Base-by-base conservation (phyloP, 2,113 vertebrate species). In the Nothocercus nigrocapillus region DNA sequence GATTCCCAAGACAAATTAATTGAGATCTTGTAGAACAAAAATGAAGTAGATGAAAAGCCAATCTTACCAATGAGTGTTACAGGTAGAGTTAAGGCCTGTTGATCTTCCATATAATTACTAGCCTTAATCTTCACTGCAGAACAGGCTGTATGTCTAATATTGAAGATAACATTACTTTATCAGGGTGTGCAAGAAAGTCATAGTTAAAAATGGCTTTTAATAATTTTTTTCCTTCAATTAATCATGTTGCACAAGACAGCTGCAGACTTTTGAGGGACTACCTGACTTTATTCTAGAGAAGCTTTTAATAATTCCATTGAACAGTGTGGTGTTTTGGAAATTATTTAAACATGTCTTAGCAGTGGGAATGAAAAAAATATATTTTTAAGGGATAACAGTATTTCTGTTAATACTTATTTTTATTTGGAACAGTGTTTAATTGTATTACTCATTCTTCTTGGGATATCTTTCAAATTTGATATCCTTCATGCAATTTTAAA, bases 201-300 rank as follows among this genome's bases (percentile, higher is more conserved):
- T 27, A 56, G 38, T 59, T 84, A 86, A 78, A 61, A 82, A 59
- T 38, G 40, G 12, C 68, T 68, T 94, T 92, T 73, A 44, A 34
- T 73, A 42, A 59, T 36, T 40, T 36, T 40, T 62, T 24, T 25
- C 47, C 32, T 38, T 70, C 40, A 40, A 51, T 62, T 62, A 62
- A 44, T 49, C 53, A 38, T 4, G 4, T 38, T 75, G 15, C n/a
- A 0, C 44, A 54, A 58, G 67, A 47, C 20, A 14, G 9, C n/a
- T 0, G 0, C 30, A 59, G 18, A 76, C 13, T 54, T 44, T 28
- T 54, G 7, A 3, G 2, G 3, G 11, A 38, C 28, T 51, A 7
- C 22, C 13, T 45, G 32, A 42, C 21, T 62, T 34, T 42, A 44
- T 13, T 75, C 28, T 36, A 19, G 64, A 36, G 68, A 63, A 53